Evolutionary conservation across 2,888 invertebrate species (phyloP).

Genomic region (Melangyna quadrimaculata): DNA sequence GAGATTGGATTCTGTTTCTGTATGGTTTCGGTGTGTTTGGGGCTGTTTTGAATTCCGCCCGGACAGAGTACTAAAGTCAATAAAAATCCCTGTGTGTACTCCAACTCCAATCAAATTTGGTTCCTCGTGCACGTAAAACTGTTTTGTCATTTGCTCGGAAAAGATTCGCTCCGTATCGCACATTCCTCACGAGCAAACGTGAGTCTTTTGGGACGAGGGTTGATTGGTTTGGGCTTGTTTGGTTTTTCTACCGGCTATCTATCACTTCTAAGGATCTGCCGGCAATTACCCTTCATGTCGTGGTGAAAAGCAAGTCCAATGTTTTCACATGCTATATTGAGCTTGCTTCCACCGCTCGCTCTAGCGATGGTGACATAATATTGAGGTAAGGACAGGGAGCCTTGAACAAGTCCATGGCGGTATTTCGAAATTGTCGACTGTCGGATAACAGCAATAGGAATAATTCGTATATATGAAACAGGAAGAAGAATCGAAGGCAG

Average conservation of each 20-base stretch:
- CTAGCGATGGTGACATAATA: neutral
- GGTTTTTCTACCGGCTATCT: slow-evolving; percentile 24
- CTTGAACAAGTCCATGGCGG: slow-evolving; percentile 28
- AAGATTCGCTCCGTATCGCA: slow-evolving; percentile 40
- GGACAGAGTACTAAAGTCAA: slow-evolving; percentile 31
- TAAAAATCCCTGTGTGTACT: slow-evolving; percentile 48
- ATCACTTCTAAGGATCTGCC: slow-evolving; percentile 56
- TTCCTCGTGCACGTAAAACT: slow-evolving; percentile 64
- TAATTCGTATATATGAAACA: neutral
- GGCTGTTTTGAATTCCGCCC: neutral
- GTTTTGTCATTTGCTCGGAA: slow-evolving; percentile 41
- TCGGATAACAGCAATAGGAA: neutral
- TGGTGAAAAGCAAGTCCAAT: slow-evolving; percentile 10
- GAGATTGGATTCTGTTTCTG: neutral
- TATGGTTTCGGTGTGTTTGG: neutral
- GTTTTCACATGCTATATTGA: slow-evolving; percentile 30
- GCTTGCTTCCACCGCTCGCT: neutral
- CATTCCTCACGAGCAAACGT: slow-evolving; percentile 28
- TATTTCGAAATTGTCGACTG: neutral
- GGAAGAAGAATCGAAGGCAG: neutral
- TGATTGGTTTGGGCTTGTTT: slow-evolving; percentile 31
- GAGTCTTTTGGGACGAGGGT: neutral
- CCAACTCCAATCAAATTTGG: slow-evolving; percentile 59
- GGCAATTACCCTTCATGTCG: slow-evolving; percentile 47
- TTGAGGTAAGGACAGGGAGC: slow-evolving; percentile 42